Evolutionary conservation across 2,113 vertebrate genomes (phyloP).

Genomic region (Dendropsophus ebraccatus): DNA sequence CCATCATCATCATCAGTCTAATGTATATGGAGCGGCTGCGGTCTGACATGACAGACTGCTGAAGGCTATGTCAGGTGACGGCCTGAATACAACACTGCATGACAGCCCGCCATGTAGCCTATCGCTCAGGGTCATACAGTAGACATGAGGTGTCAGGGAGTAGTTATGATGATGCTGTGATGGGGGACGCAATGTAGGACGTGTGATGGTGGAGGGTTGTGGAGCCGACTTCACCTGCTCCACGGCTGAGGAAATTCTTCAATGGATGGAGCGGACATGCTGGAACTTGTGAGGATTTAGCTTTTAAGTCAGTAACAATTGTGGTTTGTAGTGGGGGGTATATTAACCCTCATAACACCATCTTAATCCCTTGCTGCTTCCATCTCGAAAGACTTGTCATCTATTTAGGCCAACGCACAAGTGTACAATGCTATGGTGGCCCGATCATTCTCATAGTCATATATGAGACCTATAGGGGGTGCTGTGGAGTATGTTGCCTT

Average conservation of each 20-base stretch:
- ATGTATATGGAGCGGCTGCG: background rate
- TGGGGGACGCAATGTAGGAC: background rate
- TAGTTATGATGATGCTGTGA: background rate
- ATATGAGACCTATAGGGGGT: too few relatives aligned
- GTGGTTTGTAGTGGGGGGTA: constrained; percentile 26
- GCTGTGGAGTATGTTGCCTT: too few relatives aligned
- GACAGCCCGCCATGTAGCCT: background rate
- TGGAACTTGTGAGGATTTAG: constrained; percentile 43
- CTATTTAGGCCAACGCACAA: too few relatives aligned
- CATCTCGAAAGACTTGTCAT: background rate
- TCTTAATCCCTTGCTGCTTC: background rate
- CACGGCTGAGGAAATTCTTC: constrained; percentile 12
- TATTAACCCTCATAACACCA: constrained; percentile 6
- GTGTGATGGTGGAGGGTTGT: background rate
- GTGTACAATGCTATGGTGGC: background rate
- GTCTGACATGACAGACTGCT: background rate
- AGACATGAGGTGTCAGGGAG: background rate
- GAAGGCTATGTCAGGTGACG: background rate
- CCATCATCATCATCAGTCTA: background rate
- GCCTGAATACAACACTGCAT: background rate
- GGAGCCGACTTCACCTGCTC: background rate
- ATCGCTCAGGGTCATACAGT: background rate
- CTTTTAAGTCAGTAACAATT: constrained; percentile 14
- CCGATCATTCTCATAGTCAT: too few relatives aligned
- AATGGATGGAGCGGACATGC: constrained; percentile 41